These are phyloP conservation scores for Elysia chlorotica DNA, from an alignment of 1,140 invertebrate genomes.

Conservation along the genomic window DNA sequence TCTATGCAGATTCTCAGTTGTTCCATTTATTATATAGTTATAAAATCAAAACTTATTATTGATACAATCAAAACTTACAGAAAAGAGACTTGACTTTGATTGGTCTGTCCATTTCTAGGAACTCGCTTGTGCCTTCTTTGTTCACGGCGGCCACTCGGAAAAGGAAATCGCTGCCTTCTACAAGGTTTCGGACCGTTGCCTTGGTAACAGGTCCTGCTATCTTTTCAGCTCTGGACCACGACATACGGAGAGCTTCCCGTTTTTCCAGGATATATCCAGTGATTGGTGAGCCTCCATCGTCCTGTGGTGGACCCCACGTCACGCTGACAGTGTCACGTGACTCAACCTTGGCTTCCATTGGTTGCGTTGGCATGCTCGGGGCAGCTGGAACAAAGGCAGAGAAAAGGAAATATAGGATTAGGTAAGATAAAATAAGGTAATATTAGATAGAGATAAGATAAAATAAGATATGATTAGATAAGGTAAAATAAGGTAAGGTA, in stretches of 20 bases:
- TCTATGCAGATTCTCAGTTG: too few species aligned
- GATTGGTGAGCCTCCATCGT: conserved; percentile 74
- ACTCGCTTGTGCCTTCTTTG: conserved; percentile 43
- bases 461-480: too few species aligned
- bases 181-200: conserved; percentile 85
- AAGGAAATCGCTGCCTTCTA: conserved; percentile 92
- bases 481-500: too few species aligned
- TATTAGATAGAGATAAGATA: too few species aligned
- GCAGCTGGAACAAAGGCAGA: conserved; percentile 68
- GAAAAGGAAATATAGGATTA: too few species aligned
- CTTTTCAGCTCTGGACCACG: conserved; percentile 44
- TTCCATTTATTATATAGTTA: too few species aligned
- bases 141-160: conserved; percentile 73
- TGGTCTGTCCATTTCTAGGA: conserved; percentile 50
- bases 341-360: conserved; percentile 83
- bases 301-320: conserved; percentile 91
- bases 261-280: conserved; percentile 59
- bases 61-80: conserved; percentile 37
- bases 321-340: conserved; percentile 91
- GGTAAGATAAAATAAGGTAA: too few species aligned
- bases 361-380: conserved; percentile 83
- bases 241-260: conserved; percentile 42
- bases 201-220: conserved; percentile 50
- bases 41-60: too few species aligned
- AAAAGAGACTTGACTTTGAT: conserved; percentile 52